These are phyloP conservation scores for Melangyna quadrimaculata DNA, from an alignment of 2,888 invertebrate species.

Conservation along the genomic window DNA sequence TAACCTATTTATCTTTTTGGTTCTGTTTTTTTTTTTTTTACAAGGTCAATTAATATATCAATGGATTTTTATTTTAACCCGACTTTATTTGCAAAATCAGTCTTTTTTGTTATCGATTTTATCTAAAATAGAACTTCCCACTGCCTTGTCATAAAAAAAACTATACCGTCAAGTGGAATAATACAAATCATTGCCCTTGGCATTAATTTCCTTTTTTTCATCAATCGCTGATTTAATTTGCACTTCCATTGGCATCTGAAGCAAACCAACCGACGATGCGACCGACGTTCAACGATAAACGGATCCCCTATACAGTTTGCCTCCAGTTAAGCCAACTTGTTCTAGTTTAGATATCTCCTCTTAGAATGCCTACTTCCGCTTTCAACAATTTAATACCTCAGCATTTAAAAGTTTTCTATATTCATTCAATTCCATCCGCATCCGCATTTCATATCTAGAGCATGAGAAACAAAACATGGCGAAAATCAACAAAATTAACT, in stretches of 20 bases:
- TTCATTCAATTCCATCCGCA: background rate
- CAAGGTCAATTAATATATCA: background rate
- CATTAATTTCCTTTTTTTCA: conserved; percentile 44
- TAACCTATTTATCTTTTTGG: background rate
- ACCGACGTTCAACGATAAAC: background rate
- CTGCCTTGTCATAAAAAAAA: background rate
- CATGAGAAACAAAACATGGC: background rate
- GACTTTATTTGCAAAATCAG: background rate
- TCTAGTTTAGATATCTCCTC: conserved; percentile 7
- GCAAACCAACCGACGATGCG: background rate
- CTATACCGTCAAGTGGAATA: background rate
- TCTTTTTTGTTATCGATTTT: background rate
- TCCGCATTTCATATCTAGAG: conserved; percentile 15
- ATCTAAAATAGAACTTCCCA: background rate
- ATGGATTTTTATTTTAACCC: background rate
- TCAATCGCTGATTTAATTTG: conserved; percentile 43
- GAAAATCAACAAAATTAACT: background rate
- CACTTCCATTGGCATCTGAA: conserved; percentile 20
- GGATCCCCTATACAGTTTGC: background rate
- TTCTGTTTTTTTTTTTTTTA: background rate
- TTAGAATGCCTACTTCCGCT: conserved; percentile 45
- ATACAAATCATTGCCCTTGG: background rate
- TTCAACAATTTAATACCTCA: background rate
- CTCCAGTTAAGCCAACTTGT: background rate
- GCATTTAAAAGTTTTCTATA: conserved; percentile 27